These are phyloP conservation scores for Lates calcarifer DNA, from an alignment of 2,113 vertebrate species.

Conservation along the genomic window DNA sequence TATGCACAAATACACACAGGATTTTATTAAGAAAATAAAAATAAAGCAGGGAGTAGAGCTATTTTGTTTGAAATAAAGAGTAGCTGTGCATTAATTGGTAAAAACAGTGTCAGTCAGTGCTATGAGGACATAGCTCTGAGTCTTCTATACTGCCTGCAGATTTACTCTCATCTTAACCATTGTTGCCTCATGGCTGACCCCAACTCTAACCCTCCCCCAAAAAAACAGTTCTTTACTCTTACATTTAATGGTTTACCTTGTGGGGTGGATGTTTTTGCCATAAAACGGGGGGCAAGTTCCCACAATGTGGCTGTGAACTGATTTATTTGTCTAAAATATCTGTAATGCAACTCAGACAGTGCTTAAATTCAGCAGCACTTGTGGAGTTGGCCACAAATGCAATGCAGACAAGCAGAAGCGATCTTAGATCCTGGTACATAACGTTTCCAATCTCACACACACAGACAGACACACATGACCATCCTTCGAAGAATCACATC, in stretches of 20 bases:
- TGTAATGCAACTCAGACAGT: slow-evolving; percentile 5
- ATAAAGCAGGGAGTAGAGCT: not conserved
- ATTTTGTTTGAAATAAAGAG: slow-evolving; percentile 25
- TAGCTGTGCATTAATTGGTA: not conserved
- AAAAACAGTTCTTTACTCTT: not conserved
- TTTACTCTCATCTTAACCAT: not conserved
- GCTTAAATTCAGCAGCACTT: slow-evolving; percentile 8
- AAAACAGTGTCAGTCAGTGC: not conserved
- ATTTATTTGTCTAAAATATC: slow-evolving; percentile 14
- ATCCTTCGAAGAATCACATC: slow-evolving; percentile 64
- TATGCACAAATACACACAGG: not conserved
- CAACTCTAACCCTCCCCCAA: not conserved
- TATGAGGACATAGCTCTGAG: not conserved
- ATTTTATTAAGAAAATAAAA: slow-evolving; percentile 19
- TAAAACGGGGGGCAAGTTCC: not conserved
- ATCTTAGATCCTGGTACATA: slow-evolving; percentile 17
- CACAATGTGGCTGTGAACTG: not conserved
- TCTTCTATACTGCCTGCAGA: not conserved
- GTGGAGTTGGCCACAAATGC: slow-evolving; percentile 21
- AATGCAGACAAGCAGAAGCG: slow-evolving; percentile 17
- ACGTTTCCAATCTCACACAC: not conserved
- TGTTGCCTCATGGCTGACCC: not conserved
- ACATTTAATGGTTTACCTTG: not conserved
- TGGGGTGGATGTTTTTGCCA: not conserved
- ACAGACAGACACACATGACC: slow-evolving; percentile 24